phyloP scores from a whole-genome alignment of 1,140 invertebrate species.

The Dysdera silvatica region DNA sequence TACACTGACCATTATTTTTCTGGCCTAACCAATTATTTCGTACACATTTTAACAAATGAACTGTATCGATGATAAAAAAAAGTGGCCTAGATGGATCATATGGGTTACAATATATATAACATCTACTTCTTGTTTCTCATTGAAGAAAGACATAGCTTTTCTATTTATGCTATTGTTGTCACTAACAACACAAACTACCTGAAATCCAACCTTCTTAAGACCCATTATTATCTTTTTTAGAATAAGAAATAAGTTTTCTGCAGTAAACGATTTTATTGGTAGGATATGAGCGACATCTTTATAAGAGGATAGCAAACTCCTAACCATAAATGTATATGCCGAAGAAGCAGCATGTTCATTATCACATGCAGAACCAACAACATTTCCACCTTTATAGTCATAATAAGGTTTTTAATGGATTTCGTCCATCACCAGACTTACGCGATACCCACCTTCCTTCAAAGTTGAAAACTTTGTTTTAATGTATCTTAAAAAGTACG shows the following conservation, averaged over 20 bases:
- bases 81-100: not conserved
- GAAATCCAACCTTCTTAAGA: conserved; percentile 7
- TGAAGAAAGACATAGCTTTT: conserved; percentile 27
- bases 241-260: conserved; percentile 4
- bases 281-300: conserved; percentile 27
- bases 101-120: conserved; percentile 10
- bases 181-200: conserved; percentile 15
- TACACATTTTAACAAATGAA: conserved; percentile 1
- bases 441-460: not conserved
- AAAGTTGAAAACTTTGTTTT: no score
- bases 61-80: conserved; percentile 16
- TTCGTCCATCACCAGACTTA: conserved; percentile 30
- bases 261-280: conserved; percentile 19
- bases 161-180: conserved; percentile 32
- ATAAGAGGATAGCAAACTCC: conserved; percentile 16
- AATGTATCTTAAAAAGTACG: not conserved
- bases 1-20: conserved; percentile 3
- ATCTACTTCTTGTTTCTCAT: not conserved
- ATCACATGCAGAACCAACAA: conserved; percentile 28
- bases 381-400: conserved; percentile 31
- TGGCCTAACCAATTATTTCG: conserved; percentile 2
- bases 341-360: conserved; percentile 12
- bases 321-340: conserved; percentile 31
- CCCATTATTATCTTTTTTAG: conserved; percentile 25
- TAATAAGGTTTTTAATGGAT: conserved; percentile 30